Evolutionary conservation across 1,140 invertebrate species (phyloP).

Genomic region (Drosophila virilis): DNA sequence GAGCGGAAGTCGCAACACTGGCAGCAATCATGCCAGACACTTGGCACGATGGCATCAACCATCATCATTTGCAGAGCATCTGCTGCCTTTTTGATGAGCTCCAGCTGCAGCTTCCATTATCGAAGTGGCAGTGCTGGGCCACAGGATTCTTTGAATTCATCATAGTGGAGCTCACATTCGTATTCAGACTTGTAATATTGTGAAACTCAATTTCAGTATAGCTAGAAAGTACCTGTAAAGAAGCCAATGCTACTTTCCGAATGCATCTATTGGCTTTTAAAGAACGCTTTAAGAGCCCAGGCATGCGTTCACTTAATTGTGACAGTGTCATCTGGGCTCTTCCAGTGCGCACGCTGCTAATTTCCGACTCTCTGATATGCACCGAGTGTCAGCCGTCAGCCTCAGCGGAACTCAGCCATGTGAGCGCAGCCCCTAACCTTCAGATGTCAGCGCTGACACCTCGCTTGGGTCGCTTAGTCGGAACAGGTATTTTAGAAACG

Average conservation of each 20-base stretch:
- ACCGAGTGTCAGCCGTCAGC: constrained; percentile 1
- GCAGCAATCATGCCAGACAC: constrained; percentile 12
- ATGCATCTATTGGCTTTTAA: constrained; percentile 4
- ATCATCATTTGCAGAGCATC: constrained; percentile 45
- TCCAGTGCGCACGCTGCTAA: constrained; percentile 48
- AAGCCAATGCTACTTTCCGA: constrained; percentile 3
- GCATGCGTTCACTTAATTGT: constrained; percentile 30
- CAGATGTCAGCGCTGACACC: constrained; percentile 22
- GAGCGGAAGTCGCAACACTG: constrained; percentile 9
- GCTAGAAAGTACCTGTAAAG: constrained; percentile 10
- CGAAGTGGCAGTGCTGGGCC: constrained; percentile 24
- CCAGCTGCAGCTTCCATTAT: constrained; percentile 30
- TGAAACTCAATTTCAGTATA: neutral
- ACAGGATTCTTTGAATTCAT: constrained; percentile 17
- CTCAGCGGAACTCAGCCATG: constrained; percentile 32
- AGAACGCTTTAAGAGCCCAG: constrained; percentile 13
- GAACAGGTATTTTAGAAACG: constrained; percentile 10
- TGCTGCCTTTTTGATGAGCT: constrained; percentile 32
- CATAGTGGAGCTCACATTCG: constrained; percentile 1
- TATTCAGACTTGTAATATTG: constrained; percentile 5
- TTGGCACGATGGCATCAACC: constrained; percentile 35
- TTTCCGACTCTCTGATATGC: constrained; percentile 40
- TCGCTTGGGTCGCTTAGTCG: constrained; percentile 9
- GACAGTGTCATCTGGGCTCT: constrained; percentile 27
- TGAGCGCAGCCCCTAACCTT: constrained; percentile 25